Percentiles rank a stretch among this genome's conserved stretches.
These are phyloP conservation scores for Drosophila robusta DNA, from an alignment of 2,888 invertebrate genomes.

Conservation along the genomic window DNA sequence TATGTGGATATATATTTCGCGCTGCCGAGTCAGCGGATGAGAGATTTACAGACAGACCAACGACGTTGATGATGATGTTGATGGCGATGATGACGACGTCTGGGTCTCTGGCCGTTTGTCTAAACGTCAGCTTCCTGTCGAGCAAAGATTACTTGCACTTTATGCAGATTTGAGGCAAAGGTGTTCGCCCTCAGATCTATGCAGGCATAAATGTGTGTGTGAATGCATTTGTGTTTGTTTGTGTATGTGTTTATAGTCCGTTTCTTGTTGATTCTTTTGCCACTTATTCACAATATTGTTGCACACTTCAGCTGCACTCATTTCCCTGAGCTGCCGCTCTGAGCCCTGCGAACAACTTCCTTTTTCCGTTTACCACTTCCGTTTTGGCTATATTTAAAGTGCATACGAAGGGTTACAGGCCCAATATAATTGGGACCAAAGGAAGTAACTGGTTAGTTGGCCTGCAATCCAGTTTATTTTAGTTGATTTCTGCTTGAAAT, in stretches of 20 bases:
- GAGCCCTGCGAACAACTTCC: slow-evolving; percentile 62
- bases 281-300: slow-evolving; percentile 21
- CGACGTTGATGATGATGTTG: slow-evolving; percentile 20
- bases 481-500: neutral
- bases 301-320: slow-evolving; percentile 27
- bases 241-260: neutral
- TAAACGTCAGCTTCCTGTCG: slow-evolving; percentile 75
- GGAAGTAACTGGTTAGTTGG: slow-evolving; percentile 57
- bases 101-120: slow-evolving; percentile 69
- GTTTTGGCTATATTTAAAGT: slow-evolving; percentile 23
- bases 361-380: slow-evolving; percentile 67
- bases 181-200: slow-evolving; percentile 44
- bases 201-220: neutral
- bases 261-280: slow-evolving; percentile 23
- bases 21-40: slow-evolving; percentile 68
- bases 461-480: slow-evolving; percentile 34
- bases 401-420: slow-evolving; percentile 29
- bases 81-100: slow-evolving; percentile 37
- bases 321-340: slow-evolving; percentile 13
- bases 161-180: slow-evolving; percentile 58
- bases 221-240: neutral
- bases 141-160: slow-evolving; percentile 74
- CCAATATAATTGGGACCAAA: slow-evolving; percentile 50
- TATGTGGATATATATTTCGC: slow-evolving; percentile 24
- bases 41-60: slow-evolving; percentile 71